A percentile compares a stretch with the other conserved stretches of the same genome.
Conservation (phyloP, 2,797 vertebrate genomes). For the Bryconaethiops microstoma region DNA sequence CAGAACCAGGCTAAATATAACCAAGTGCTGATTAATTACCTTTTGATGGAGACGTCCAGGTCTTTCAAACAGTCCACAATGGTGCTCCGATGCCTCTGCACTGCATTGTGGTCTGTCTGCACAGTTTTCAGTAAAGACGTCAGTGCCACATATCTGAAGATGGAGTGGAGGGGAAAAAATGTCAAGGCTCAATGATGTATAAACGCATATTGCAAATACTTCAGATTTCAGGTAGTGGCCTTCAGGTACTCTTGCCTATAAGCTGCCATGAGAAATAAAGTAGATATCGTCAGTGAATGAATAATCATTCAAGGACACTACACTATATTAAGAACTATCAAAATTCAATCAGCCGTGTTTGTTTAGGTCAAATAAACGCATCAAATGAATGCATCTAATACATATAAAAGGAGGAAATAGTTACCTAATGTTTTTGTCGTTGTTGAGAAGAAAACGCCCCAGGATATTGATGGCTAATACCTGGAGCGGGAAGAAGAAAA, state of each 20-base stretch:
- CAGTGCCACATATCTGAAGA: constrained; percentile 93
- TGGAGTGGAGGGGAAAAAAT: background rate
- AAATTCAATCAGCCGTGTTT: too few species aligned
- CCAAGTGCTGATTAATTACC: constrained; percentile 73
- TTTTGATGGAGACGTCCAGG: constrained; percentile 98
- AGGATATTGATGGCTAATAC: constrained; percentile 99
- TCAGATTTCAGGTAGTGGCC: background rate
- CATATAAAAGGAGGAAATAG: too few species aligned
- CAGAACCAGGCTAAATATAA: constrained; percentile 31
- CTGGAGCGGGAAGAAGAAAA: constrained; percentile 71
- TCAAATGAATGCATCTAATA: background rate
- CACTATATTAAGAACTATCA: background rate
- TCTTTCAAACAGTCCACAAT: constrained; percentile 99
- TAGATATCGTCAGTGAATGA: constrained; percentile 28
- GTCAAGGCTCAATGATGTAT: constrained; percentile 1
- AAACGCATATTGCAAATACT: background rate
- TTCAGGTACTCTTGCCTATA: background rate
- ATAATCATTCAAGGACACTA: background rate
- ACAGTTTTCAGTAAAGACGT: constrained; percentile 98
- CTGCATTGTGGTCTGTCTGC: constrained; percentile 98
- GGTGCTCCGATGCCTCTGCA: constrained; percentile 97
- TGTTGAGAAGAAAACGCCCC: constrained; percentile 98
- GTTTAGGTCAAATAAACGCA: too few species aligned
- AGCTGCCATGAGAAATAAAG: constrained; percentile 27
- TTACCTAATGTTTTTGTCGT: constrained; percentile 98